Evolutionary conservation across 2,888 invertebrate species (phyloP), one percentile per base, ranked within the genome.

Genomic region (Apotomis capreana): DNA sequence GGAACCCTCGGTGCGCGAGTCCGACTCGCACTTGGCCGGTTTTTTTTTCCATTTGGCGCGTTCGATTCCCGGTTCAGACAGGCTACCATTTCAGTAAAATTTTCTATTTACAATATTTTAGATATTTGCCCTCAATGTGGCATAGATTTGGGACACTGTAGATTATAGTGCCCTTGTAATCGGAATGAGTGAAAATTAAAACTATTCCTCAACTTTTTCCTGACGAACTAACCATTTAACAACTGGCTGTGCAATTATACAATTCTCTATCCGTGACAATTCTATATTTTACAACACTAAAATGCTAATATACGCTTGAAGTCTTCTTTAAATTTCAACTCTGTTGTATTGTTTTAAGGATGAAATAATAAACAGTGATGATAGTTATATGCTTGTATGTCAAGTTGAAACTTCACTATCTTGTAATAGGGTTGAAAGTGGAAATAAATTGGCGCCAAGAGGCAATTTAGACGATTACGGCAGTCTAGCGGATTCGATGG

Each of bases 401-500:
- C 26, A 46, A 61, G 13, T 61, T 15, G 8, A 61, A 61, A 61
- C 55, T 5, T 64, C 44, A 55, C 26, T 4, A 0, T 13, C 6
- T 44, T 44, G 55, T 15, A 44, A 46, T 55, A 64, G 15, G 55
- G 64, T 55, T 64, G 54, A 44, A 55, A 64, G 44, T 55, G 54
- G 55, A 55, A 64, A 44, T 36, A 36, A 57, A 26, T 54, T 12
- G 40, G 26, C 13, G 15, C 8, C 54, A 15, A 63, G 54, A 63
- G 44, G 44, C 55, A 55, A 64, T 64, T 64, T 64, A 64, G 64
- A 55, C 54, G 44, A 64, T 64, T 64, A 64, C 54, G 52, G 37
- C 15, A 40, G 44, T 55, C 55, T 64, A 13, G 44, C 54, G 10
- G 64, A 64, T 64, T 64, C 63, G 40, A 40, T 15, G 63, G 55